Base-by-base conservation (phyloP, 2,888 invertebrate species). In the Cerceris ruficornis region DNA sequence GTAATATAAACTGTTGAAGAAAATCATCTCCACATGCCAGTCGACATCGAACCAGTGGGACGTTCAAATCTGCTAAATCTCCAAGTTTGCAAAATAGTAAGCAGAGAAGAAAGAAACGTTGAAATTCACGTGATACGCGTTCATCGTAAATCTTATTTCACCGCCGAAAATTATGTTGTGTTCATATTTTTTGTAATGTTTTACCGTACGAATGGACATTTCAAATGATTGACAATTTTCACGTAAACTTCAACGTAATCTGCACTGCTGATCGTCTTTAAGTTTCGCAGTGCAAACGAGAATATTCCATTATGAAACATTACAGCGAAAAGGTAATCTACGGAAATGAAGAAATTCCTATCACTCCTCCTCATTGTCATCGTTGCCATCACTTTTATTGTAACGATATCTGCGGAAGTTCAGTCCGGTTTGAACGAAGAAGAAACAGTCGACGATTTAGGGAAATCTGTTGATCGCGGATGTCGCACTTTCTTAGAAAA, bases 1-100 rank as follows among this genome's bases (percentile, higher is more conserved):
- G n/a, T 61, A 52, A 54, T 69, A 69, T 69, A 61, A 69, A 60
- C 61, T 14, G 54, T 11, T 17, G 17, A 17, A 52, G 42, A 60
- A 60, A 60, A 50, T 43, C 42, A n/a, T 54, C 13, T 41, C 13
- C n/a, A 17, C 14, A 43, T 17, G 50, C 17, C 54, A 69, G 69
- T 61, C 42, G 6, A 54, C 7, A 39, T 11, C 28, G 17, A 7
- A 57, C 13, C n/a, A 7, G 28, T 8, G 55, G 17, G 55, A 13
- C 6, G 55, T 17, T 7, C 55, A 17, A 57, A 17, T 28, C 17
- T 57, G 7, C n/a, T 13, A 7, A 54, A 54, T 54, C 7, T n/a
- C 14, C 54, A n/a, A n/a, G 54, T n/a, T 1, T 15, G 7, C 14
- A 7, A n/a, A n/a, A 7, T 11, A 54, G 14, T 54, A n/a, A 14